phyloP scores from a whole-genome alignment of 2,888 invertebrate genomes.

The Eutolmus rufibarbis region DNA sequence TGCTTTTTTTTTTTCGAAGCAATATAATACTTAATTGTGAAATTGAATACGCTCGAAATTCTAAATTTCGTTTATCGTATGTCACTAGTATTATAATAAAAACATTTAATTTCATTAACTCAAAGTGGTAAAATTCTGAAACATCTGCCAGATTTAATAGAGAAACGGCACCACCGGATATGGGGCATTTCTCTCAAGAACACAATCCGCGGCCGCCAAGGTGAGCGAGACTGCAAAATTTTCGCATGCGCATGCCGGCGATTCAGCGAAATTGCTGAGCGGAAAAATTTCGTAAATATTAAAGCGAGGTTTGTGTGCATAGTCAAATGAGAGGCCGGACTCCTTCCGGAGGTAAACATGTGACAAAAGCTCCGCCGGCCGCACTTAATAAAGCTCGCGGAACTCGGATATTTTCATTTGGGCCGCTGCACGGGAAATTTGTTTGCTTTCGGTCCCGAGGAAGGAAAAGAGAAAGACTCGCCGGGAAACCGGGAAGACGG shows the following conservation, averaged over 20 bases:
- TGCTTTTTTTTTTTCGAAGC: no score
- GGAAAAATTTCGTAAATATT: slow-evolving; percentile 3
- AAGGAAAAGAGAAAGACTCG: not conserved
- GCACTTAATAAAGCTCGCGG: not conserved
- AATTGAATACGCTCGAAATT: no score
- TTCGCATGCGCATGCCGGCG: not conserved
- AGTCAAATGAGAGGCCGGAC: not conserved
- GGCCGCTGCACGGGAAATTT: not conserved
- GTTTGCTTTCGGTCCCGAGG: not conserved
- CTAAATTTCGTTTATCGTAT: no score
- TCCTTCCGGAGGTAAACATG: slow-evolving; percentile 13
- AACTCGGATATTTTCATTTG: not conserved
- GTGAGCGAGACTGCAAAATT: not conserved
- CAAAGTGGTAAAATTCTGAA: not conserved
- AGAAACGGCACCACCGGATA: not conserved
- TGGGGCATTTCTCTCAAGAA: not conserved
- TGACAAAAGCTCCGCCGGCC: not conserved
- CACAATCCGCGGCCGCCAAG: not conserved
- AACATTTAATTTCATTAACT: not conserved
- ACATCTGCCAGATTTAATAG: not conserved
- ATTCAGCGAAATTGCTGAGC: slow-evolving; percentile 6
- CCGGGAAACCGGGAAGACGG: not conserved
- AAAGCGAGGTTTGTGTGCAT: not conserved
- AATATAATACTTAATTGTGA: no score
- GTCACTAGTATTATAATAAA: no score